phyloP scores from a whole-genome alignment of 1,140 invertebrate species.

The Ceratina calcarata region DNA sequence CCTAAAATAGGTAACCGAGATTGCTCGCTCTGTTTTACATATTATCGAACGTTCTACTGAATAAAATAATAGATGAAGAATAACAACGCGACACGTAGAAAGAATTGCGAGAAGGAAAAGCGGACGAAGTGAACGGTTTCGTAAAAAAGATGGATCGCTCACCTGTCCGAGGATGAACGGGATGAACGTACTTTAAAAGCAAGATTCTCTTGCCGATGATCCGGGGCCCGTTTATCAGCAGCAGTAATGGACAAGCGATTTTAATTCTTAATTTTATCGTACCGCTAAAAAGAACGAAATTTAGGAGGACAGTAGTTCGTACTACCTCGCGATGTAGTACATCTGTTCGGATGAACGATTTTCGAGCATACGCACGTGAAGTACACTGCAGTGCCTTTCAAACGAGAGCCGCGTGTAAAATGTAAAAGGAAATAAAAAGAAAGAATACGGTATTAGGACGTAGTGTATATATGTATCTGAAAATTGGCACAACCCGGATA shows the following conservation, averaged over 20 bases:
- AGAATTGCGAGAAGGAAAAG: neutral
- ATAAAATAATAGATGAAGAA: neutral
- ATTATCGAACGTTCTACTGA: neutral
- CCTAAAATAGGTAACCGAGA: conserved; percentile 40
- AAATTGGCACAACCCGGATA: neutral
- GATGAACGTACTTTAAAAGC: neutral
- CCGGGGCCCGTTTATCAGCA: conserved; percentile 30
- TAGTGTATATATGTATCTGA: too few relatives aligned
- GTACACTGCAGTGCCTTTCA: neutral
- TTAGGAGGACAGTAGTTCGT: too few relatives aligned
- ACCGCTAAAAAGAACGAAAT: too few relatives aligned
- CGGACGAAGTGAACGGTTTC: neutral
- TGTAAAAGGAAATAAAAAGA: neutral
- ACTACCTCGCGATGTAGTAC: neutral
- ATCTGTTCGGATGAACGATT: conserved; percentile 19
- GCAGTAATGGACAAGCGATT: conserved; percentile 4
- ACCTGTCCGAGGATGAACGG: conserved; percentile 39
- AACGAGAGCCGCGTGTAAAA: neutral
- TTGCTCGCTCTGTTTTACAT: neutral
- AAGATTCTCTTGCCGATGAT: conserved; percentile 25
- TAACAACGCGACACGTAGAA: too few relatives aligned
- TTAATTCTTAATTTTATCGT: neutral
- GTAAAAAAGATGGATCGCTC: conserved; percentile 25
- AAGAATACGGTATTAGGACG: too few relatives aligned
- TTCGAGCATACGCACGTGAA: conserved; percentile 27